Conservation (phyloP, 2,888 invertebrate genomes). For the Caenorhabditis uteleia region DNA sequence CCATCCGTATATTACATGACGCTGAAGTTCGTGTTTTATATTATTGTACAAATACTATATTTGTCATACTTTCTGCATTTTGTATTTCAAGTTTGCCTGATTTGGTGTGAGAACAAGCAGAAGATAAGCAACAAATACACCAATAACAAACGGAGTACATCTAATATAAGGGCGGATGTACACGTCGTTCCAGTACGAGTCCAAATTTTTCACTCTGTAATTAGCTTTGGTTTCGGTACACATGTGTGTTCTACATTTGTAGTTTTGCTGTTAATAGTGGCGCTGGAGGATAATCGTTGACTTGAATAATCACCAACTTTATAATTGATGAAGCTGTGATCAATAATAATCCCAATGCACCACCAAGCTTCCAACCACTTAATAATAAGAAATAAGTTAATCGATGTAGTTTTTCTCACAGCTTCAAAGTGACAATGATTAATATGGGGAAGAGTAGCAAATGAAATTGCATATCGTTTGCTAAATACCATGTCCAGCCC, state of each 20-base stretch:
- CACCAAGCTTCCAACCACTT: constrained; percentile 40
- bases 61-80: constrained; percentile 26
- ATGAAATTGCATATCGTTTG: constrained; percentile 80
- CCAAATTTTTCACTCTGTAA: constrained; percentile 59
- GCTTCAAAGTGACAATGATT: constrained; percentile 75
- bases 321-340: constrained; percentile 45
- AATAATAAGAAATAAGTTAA: too few relatives aligned
- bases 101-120: constrained; percentile 55
- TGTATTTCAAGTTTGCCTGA: constrained; percentile 45
- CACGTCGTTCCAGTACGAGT: constrained; percentile 68
- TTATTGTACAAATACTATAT: not conserved
- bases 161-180: constrained; percentile 72
- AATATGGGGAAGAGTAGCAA: constrained; percentile 76
- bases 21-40: constrained; percentile 8
- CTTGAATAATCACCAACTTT: constrained; percentile 53
- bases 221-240: not conserved
- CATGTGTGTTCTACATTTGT: constrained; percentile 53
- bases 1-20: constrained; percentile 36
- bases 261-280: constrained; percentile 65
- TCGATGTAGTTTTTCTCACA: constrained; percentile 30
- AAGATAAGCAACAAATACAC: constrained; percentile 71
- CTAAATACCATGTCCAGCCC: constrained; percentile 78
- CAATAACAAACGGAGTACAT: constrained; percentile 72
- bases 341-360: constrained; percentile 30
- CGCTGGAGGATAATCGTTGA: constrained; percentile 66